phyloP scores from a whole-genome alignment of 2,888 invertebrate species.

The Pterostichus madidus region DNA sequence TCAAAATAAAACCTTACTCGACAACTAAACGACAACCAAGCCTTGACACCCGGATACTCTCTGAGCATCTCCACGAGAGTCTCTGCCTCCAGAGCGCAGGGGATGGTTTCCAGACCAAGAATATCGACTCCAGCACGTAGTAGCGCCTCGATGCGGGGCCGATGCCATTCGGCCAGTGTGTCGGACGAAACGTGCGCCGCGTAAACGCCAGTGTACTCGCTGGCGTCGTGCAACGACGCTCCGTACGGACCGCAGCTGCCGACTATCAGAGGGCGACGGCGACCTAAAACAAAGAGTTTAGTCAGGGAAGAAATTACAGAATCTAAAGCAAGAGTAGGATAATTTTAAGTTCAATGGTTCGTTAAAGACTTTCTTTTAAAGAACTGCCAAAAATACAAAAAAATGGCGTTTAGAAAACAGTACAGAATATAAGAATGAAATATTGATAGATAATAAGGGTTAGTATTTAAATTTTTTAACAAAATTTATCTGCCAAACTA shows the following conservation, averaged over 20 bases:
- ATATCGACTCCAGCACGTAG: conserved; percentile 90
- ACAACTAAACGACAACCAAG: conserved; percentile 94
- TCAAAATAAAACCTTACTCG: conserved; percentile 79
- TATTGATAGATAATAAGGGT: no score
- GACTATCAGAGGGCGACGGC: conserved; percentile 83
- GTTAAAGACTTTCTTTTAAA: no score
- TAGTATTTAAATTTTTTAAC: no score
- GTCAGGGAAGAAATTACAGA: no score
- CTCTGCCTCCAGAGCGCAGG: conserved; percentile 90
- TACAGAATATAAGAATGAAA: no score
- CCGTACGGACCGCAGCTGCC: conserved; percentile 97
- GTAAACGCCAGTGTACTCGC: conserved; percentile 95
- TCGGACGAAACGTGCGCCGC: conserved; percentile 82
- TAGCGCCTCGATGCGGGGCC: conserved; percentile 88
- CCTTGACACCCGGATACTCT: conserved; percentile 88
- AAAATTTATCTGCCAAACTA: no score
- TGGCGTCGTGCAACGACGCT: conserved; percentile 92
- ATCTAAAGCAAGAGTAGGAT: no score
- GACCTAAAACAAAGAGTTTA: conserved; percentile 67
- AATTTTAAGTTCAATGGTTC: no score
- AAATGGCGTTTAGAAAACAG: no score
- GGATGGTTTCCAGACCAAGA: conserved; percentile 95
- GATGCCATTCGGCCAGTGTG: conserved; percentile 90
- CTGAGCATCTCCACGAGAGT: conserved; percentile 88
- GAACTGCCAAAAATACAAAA: no score